Base-by-base conservation (phyloP, 2,113 vertebrate species). In the Rhipidura dahli region DNA sequence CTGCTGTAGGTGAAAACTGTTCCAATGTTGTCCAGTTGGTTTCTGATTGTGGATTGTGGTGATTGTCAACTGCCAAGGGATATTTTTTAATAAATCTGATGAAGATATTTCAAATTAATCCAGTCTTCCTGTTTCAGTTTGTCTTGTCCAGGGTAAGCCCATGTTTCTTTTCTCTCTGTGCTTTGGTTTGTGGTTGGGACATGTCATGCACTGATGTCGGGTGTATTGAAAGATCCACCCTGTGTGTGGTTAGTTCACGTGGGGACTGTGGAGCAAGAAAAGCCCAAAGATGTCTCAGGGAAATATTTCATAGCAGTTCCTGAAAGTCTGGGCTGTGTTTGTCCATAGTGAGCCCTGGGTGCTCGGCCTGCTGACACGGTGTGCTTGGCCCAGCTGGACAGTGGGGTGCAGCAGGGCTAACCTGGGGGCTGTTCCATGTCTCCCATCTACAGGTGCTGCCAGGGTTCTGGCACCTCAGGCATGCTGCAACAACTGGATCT, bases 141-240 rank as follows among this genome's bases (percentile, higher is more conserved):
- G n/a, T 69, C 45, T 76, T 80, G 72, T 81, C 76, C 63, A 76
- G 28, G 22, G 28, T 73, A 42, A 57, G 59, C 22, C 61, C 37
- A 11, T 0, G 0, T 16, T 54, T n/a, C 56, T 37, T 71, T 45
- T 64, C 27, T 26, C 18, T 24, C 42, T 39, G 23, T 65, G 51
- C 27, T 68, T 53, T 26, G 53, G 7, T 49, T 63, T 5, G 0
- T 35, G 39, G 44, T 47, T 28, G 27, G 30, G 76, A 65, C 1
- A 0, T 6, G 1, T n/a, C 0, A 1, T 3, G 4, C 24, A 1
- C 20, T 0, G 0, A 0, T 1, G 4, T 0, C 20, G 40, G 40
- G 16, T 28, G 1, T 18, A 4, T 3, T 39, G 63, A 14, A 30
- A n/a, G 60, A 15, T 17, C 12, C 4, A 2, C 7, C 20, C 18